Percentiles rank a stretch among this genome's conserved stretches.
These are phyloP conservation scores for Drosophila tanythrix DNA, from an alignment of 2,888 invertebrate species.

Conservation along the genomic window DNA sequence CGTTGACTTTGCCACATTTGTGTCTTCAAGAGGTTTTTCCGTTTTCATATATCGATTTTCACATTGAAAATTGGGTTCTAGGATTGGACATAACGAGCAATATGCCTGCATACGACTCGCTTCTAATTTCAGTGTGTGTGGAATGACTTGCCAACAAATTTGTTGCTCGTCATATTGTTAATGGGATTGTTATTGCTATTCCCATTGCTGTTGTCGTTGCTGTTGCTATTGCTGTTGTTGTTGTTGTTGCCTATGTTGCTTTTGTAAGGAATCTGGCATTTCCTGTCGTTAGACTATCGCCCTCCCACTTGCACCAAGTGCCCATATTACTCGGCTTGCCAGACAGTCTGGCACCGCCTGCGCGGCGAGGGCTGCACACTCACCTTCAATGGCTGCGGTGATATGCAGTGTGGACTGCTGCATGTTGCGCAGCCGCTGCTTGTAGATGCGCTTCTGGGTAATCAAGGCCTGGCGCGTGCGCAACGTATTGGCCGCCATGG, in stretches of 20 bases:
- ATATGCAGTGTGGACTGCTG: slow-evolving; percentile 85
- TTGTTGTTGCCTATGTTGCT: slow-evolving; percentile 46
- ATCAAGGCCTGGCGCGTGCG: slow-evolving; percentile 85
- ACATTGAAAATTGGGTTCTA: slow-evolving; percentile 28
- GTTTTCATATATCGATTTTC: slow-evolving; percentile 75
- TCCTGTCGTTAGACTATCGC: slow-evolving; percentile 53
- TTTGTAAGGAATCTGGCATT: slow-evolving; percentile 57
- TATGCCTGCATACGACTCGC: slow-evolving; percentile 48
- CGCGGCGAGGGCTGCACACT: slow-evolving; percentile 41
- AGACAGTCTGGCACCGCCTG: slow-evolving; percentile 79
- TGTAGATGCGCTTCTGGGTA: slow-evolving; percentile 87
- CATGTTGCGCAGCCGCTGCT: slow-evolving; percentile 86
- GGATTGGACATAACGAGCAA: slow-evolving; percentile 39
- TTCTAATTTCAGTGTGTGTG: slow-evolving; percentile 64
- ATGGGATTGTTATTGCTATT: not conserved
- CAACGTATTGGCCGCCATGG: slow-evolving; percentile 46
- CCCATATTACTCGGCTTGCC: slow-evolving; percentile 36
- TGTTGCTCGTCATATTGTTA: slow-evolving; percentile 22
- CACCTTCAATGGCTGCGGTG: slow-evolving; percentile 84
- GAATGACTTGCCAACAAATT: slow-evolving; percentile 55
- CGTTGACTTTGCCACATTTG: slow-evolving; percentile 51
- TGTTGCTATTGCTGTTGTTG: not conserved
- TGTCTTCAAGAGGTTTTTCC: slow-evolving; percentile 72
- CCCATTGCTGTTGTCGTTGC: slow-evolving; percentile 4
- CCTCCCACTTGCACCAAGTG: not conserved